Evolutionary conservation across 2,797 vertebrate genomes (phyloP), one percentile per base, ranked within the genome.

Genomic region (Sarcophilus harrisii): DNA sequence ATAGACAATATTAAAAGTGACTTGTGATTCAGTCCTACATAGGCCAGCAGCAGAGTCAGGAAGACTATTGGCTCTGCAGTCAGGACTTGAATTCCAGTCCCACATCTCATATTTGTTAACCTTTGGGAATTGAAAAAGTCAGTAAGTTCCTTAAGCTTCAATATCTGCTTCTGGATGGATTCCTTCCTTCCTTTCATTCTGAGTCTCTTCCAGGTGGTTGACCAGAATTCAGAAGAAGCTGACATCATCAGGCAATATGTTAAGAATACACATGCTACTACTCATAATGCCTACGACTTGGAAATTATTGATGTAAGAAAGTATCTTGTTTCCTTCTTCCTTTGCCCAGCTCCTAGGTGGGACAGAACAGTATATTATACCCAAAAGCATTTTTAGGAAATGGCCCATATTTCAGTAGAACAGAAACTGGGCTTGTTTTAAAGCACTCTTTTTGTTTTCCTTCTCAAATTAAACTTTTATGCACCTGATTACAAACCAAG

Each of bases 211-310:
- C 97, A 99, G 99, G 99, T 99, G 97, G 99, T 99, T 97, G 99
- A 99, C 98, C 99, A 99, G 97, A 98, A 98, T 60, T 99, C 99
- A 0, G 98, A 99, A 49, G 99, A 99, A 98, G 99, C 99, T 18
- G 98, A 99, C 96, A 98, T 99, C 97, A 99, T 99, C 97, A 96
- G 97, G 73, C 99, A 99, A 54, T 99, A 99, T 0, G 99, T 99
- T 57, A 99, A 99, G 98, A 99, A 99, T 98, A 99, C 99, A 9
- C 99, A 99, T 0, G 99, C 99, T 6, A 99, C 99, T 96, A 99
- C 99, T 0, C 99, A 99, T 98, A 99, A 99, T 0, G 99, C 99
- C 0, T 99, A 99, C 94, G 99, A 99, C 73, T 98, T 99, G 98
- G 99, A 99, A 98, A 99, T 99, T 0, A 95, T 99, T 52, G 99